Evolutionary conservation across 2,888 invertebrate genomes (phyloP), one percentile per base, ranked within the genome.

Genomic region (Abscondita cerata): DNA sequence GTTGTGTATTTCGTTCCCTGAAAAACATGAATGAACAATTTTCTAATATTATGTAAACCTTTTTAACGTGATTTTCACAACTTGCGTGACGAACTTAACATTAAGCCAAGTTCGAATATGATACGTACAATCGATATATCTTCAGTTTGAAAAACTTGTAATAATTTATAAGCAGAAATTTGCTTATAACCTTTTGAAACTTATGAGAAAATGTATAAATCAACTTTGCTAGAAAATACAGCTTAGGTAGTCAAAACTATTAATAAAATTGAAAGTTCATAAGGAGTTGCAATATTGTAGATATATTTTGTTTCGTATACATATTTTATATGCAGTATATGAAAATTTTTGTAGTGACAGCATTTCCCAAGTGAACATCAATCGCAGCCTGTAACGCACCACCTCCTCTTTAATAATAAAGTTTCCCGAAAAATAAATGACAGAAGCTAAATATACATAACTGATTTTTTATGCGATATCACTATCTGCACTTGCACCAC

Each of bases 51-150:
- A n/a, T n/a, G n/a, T n/a, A n/a, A n/a, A 56, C 36, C 47, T 48
- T 56, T n/a, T 48, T 46, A 54, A 13, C 47, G 44, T 34, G 40
- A 25, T 31, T 44, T 46, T 36, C 11, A 11, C 20, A 34, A 34
- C 15, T 55, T 47, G 55, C 55, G 55, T 56, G 55, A 56, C 55
- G 16, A 56, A 19, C 38, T 48, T 56, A 38, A 20, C 36, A 48
- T 48, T 36, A 33, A 47, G 36, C 13, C 15, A 44, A 20, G 47
- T 56, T 34, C 38, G 48, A 56, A 38, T 56, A 48, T 48, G 48
- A 48, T 47, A 48, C 38, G 55, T 53, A 38, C n/a, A n/a, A n/a
- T n/a, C n/a, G n/a, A n/a, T n/a, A n/a, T n/a, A n/a, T n/a, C n/a
- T n/a, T n/a, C n/a, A n/a, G n/a, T n/a, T n/a, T n/a, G n/a, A n/a